phyloP scores from a whole-genome alignment of 2,888 invertebrate genomes.

The Plusia festucae region DNA sequence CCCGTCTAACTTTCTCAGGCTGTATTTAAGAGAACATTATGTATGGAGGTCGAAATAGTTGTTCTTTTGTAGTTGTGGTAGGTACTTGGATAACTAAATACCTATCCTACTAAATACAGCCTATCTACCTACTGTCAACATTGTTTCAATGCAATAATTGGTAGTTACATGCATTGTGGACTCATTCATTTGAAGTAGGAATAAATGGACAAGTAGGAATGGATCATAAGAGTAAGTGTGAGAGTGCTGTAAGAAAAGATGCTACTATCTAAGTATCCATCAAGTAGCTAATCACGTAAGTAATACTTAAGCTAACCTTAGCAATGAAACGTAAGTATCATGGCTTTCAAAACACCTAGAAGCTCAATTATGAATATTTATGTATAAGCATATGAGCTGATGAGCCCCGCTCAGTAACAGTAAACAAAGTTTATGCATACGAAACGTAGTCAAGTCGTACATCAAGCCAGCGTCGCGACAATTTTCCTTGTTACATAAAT shows the following conservation, averaged over 20 bases:
- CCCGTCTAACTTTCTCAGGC: constrained; percentile 69
- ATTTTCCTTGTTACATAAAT: constrained; percentile 79
- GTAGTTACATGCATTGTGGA: background rate
- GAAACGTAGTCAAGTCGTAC: constrained; percentile 68
- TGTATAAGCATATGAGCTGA: constrained; percentile 39
- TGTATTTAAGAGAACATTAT: constrained; percentile 57
- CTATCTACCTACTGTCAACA: background rate
- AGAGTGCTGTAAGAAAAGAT: too few species aligned
- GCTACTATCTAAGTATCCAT: too few species aligned
- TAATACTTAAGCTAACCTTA: background rate
- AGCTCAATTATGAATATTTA: constrained; percentile 50
- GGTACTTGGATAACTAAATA: constrained; percentile 18
- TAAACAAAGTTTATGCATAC: constrained; percentile 67
- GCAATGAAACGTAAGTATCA: constrained; percentile 7
- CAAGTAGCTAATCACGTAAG: too few species aligned
- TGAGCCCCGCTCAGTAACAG: constrained; percentile 39
- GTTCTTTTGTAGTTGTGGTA: constrained; percentile 45
- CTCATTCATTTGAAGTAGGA: background rate
- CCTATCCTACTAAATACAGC: constrained; percentile 8
- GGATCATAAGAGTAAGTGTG: too few species aligned
- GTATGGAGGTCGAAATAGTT: constrained; percentile 47
- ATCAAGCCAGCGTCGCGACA: constrained; percentile 70
- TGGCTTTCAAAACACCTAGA: constrained; percentile 25
- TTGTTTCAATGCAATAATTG: background rate
- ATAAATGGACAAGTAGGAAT: too few species aligned